phyloP scores from a whole-genome alignment of 2,113 vertebrate species.

The Conger conger region DNA sequence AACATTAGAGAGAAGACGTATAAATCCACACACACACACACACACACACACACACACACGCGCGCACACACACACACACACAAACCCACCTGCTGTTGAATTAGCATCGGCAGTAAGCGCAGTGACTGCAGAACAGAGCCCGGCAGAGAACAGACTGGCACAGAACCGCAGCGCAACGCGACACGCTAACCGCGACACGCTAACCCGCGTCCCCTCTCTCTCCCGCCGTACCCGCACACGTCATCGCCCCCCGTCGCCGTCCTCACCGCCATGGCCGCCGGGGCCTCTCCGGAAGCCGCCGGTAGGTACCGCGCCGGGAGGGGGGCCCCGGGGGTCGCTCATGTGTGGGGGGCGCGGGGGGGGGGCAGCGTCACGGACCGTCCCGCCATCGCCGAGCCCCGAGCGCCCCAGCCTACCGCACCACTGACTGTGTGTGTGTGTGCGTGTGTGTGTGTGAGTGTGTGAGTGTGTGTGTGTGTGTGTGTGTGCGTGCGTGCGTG shows the following conservation, averaged over 20 bases:
- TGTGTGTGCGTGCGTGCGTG: too few relatives aligned
- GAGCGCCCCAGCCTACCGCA: not conserved
- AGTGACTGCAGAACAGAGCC: not conserved
- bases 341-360: not conserved
- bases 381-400: constrained; percentile 11
- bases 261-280: not conserved
- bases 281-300: not conserved
- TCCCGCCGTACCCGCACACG: not conserved
- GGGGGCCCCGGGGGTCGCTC: constrained; percentile 34
- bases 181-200: too few relatives aligned
- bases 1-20: not conserved
- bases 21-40: not conserved
- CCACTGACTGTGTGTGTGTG: constrained; percentile 1
- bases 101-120: not conserved
- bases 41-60: constrained; percentile 1
- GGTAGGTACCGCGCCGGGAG: constrained; percentile 66
- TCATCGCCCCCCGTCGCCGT: not conserved
- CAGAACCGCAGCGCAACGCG: too few relatives aligned
- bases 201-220: not conserved
- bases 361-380: not conserved
- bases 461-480: not conserved
- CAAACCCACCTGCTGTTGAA: not conserved
- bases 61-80: constrained; percentile 1
- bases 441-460: not conserved
- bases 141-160: not conserved